phyloP scores from a whole-genome alignment of 2,888 invertebrate genomes.

The Apeira syringaria region DNA sequence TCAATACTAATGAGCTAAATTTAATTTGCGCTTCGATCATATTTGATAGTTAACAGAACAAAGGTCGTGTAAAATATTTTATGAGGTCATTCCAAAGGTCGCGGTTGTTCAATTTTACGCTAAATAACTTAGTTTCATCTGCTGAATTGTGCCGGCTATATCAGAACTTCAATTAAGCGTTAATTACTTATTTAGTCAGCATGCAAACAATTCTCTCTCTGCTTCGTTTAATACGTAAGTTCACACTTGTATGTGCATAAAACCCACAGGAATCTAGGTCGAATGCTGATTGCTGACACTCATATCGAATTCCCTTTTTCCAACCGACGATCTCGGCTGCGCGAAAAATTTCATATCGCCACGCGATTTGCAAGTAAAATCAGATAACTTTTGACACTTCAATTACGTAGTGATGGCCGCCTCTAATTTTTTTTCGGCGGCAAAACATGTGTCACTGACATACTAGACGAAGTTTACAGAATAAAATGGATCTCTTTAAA shows the following conservation, averaged over 20 bases:
- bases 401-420: slow-evolving; percentile 79
- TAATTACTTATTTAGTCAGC: slow-evolving; percentile 45
- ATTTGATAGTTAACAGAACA: slow-evolving; percentile 22
- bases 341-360: slow-evolving; percentile 80
- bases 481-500: slow-evolving; percentile 66
- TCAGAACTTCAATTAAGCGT: slow-evolving; percentile 28
- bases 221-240: slow-evolving; percentile 47
- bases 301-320: slow-evolving; percentile 81
- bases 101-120: slow-evolving; percentile 28
- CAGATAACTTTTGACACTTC: slow-evolving; percentile 84
- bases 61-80: slow-evolving; percentile 25
- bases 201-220: slow-evolving; percentile 31
- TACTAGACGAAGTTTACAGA: slow-evolving; percentile 65
- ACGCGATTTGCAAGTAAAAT: slow-evolving; percentile 82
- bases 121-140: slow-evolving; percentile 26
- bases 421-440: slow-evolving; percentile 67
- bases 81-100: slow-evolving; percentile 27
- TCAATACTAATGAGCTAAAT: background rate
- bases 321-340: slow-evolving; percentile 66
- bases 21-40: slow-evolving; percentile 35
- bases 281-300: slow-evolving; percentile 76
- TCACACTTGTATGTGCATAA: slow-evolving; percentile 56
- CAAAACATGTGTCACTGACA: slow-evolving; percentile 68
- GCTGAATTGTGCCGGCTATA: slow-evolving; percentile 17
- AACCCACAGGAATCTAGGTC: slow-evolving; percentile 70